These are phyloP conservation scores for Heliconius erato DNA, from an alignment of 2,888 invertebrate species.

Conservation along the genomic window DNA sequence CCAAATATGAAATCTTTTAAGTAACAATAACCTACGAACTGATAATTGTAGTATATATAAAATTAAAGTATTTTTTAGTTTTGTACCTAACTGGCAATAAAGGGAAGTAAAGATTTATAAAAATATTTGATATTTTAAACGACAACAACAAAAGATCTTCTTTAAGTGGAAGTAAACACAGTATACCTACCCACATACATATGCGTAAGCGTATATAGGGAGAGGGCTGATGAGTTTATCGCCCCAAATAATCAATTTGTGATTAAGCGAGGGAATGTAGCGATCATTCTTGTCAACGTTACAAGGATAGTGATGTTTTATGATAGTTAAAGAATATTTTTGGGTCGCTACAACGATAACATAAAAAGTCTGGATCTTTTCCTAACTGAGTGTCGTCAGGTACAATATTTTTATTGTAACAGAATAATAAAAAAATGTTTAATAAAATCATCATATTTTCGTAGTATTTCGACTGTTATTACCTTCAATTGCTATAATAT, in stretches of 20 bases:
- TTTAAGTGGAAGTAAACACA: not conserved
- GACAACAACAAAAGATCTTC: not conserved
- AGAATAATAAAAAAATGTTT: not conserved
- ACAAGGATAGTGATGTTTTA: not conserved
- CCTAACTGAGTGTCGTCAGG: not conserved
- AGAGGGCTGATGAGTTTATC: conserved; percentile 28
- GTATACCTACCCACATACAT: not conserved
- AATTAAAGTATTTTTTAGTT: not conserved
- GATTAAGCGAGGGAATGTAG: conserved; percentile 25
- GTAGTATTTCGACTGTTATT: no score
- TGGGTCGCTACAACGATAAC: not conserved
- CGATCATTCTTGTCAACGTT: conserved; percentile 15
- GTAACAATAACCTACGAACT: no score
- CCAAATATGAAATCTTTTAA: no score
- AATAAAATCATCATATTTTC: not conserved
- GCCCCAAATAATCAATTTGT: conserved; percentile 30
- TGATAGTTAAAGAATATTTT: not conserved
- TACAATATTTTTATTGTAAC: no score
- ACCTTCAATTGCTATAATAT: no score
- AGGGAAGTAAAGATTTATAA: no score
- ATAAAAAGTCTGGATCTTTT: not conserved
- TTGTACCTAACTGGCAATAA: not conserved
- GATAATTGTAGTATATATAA: not conserved
- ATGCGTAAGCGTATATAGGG: not conserved
- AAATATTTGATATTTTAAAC: not conserved